phyloP scores from a whole-genome alignment of 2,888 invertebrate species.

The Stictocephala bisonia region DNA sequence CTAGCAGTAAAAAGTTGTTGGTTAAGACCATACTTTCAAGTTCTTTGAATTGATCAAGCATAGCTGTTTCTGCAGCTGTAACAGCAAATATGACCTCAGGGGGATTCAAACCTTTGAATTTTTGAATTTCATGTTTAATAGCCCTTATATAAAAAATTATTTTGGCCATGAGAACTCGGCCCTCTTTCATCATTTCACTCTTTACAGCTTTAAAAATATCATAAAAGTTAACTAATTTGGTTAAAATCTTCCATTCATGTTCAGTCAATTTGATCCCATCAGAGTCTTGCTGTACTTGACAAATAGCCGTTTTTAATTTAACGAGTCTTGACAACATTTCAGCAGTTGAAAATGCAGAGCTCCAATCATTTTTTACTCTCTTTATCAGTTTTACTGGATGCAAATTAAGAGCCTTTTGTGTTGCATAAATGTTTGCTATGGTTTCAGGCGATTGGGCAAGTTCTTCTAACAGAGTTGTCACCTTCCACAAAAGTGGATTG shows the following conservation, averaged over 20 bases:
- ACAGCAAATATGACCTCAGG: background rate
- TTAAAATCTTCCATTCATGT: constrained; percentile 9
- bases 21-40: background rate
- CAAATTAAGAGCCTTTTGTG: background rate
- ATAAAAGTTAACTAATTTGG: background rate
- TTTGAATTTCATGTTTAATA: background rate
- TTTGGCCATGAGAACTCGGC: constrained; percentile 2
- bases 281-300: background rate
- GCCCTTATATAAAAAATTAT: constrained; percentile 12
- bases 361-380: background rate
- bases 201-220: constrained; percentile 2
- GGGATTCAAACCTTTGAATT: background rate
- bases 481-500: background rate
- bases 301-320: background rate
- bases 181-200: background rate
- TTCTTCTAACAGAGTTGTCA: background rate
- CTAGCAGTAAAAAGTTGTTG: background rate
- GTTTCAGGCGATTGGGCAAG: background rate
- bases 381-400: constrained; percentile 4
- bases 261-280: background rate
- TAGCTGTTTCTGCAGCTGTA: background rate
- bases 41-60: background rate
- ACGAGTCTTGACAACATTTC: constrained; percentile 10
- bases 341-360: background rate
- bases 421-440: constrained; percentile 7